Evolutionary conservation across 2,888 invertebrate species (phyloP), one percentile per base, ranked within the genome.

Genomic region (Cataglyphis rosenhaueri): DNA sequence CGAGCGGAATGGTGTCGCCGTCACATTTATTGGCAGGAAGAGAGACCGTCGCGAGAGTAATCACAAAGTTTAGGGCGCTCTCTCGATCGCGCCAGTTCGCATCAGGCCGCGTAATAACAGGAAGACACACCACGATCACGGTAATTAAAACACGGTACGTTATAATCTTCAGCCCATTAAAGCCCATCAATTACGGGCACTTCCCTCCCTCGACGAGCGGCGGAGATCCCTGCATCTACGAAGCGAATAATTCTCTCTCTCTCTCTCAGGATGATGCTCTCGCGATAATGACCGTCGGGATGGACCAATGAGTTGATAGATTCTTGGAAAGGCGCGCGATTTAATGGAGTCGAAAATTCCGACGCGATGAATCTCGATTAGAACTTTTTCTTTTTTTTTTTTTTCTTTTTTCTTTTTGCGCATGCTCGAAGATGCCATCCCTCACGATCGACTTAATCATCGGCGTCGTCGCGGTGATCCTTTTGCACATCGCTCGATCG

Each of bases 141-240:
- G 89, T 91, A 91, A 92, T 92, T 91, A 91, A 91, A 92, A 91
- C 86, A 84, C 84, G 82, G 81, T 68, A 85, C 75, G 83, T 82
- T 86, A 86, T 85, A 88, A 91, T 91, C 87, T 89, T 82, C 84
- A 73, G 79, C 83, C 89, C 85, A 90, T 91, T 91, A 90, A 87
- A 86, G 85, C 64, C 85, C 89, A 91, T 90, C 89, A 87, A 91
- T 91, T 91, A 89, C 85, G 57, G 55, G 44, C 79, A 48, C 76
- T 65, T 76, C 76, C 71, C 81, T 68, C 62, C 62, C 59, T 81
- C 76, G 65, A 84, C 81, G 64, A 82, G 84, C 57, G 76, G 68
- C 61, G 73, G 73, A 79, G 82, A 38, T 55, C 68, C 85, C 71
- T 85, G 81, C 68, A 57, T 25, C 68, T 6, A 73, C 44, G 25